These are phyloP conservation scores for Falco punctatus DNA, from an alignment of 2,113 vertebrate species.

Conservation along the genomic window DNA sequence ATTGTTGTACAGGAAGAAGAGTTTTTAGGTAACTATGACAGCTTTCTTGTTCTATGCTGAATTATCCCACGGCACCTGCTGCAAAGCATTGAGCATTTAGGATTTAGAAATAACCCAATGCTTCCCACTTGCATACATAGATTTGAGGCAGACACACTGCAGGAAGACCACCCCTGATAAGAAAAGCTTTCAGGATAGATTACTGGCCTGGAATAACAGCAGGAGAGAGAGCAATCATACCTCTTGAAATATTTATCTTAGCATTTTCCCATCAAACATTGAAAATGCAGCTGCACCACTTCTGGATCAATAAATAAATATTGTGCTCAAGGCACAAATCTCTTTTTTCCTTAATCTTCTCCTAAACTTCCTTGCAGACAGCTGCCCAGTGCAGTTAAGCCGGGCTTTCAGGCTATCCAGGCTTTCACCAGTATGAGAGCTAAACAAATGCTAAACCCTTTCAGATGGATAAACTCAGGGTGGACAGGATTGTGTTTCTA, in stretches of 20 bases:
- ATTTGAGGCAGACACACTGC: not conserved
- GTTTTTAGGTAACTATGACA: not conserved
- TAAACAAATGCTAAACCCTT: not conserved
- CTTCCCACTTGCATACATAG: not conserved
- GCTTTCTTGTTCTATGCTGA: not conserved
- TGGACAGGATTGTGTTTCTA: not conserved
- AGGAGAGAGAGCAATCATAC: not conserved
- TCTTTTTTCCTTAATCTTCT: not conserved
- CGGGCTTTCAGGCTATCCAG: not conserved
- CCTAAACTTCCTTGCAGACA: not conserved
- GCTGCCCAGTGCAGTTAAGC: not conserved
- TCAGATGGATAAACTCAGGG: not conserved
- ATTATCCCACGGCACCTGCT: not conserved
- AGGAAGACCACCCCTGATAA: not conserved
- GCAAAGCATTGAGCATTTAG: not conserved
- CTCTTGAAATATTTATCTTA: constrained; percentile 46
- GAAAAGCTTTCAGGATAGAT: not conserved
- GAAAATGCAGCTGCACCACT: constrained; percentile 9
- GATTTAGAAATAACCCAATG: not conserved
- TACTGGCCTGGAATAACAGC: not conserved
- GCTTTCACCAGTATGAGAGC: not conserved
- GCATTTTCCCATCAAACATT: not conserved
- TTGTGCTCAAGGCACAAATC: not conserved
- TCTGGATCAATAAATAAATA: not conserved
- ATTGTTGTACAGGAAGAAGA: not conserved